Conservation (phyloP, 2,113 vertebrate genomes). For the Pseudorasbora parva region DNA sequence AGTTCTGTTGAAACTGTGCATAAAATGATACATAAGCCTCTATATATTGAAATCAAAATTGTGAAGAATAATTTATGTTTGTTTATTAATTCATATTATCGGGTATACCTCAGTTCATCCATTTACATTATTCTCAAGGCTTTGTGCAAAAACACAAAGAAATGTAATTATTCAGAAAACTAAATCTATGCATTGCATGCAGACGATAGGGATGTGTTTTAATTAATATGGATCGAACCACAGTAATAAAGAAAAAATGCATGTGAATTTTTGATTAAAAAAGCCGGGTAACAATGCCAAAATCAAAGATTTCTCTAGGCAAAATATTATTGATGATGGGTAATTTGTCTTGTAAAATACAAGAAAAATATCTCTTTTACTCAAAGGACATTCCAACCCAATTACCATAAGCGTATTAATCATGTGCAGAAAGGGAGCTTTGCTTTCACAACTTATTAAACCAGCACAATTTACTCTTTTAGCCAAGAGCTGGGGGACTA, state of each 20-base stretch:
- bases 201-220: background rate
- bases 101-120: background rate
- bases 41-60: background rate
- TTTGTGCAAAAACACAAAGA: background rate
- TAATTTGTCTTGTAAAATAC: slow-evolving; percentile 55
- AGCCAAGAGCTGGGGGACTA: slow-evolving; percentile 24
- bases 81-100: background rate
- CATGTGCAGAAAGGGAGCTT: slow-evolving; percentile 34
- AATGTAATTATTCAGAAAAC: background rate
- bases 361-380: slow-evolving; percentile 52
- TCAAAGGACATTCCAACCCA: slow-evolving; percentile 48
- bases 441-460: slow-evolving; percentile 33
- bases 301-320: slow-evolving; percentile 32
- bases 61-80: background rate
- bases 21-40: background rate
- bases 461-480: slow-evolving; percentile 12
- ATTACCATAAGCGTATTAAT: slow-evolving; percentile 53
- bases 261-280: slow-evolving; percentile 30
- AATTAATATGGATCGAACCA: slow-evolving; percentile 11
- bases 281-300: background rate
- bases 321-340: slow-evolving; percentile 55
- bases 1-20: background rate
- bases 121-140: slow-evolving; percentile 6
- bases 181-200: background rate
- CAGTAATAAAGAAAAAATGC: slow-evolving; percentile 20